Evolutionary conservation across 2,888 invertebrate species (phyloP).

Genomic region (Drosophila gaucha): DNA sequence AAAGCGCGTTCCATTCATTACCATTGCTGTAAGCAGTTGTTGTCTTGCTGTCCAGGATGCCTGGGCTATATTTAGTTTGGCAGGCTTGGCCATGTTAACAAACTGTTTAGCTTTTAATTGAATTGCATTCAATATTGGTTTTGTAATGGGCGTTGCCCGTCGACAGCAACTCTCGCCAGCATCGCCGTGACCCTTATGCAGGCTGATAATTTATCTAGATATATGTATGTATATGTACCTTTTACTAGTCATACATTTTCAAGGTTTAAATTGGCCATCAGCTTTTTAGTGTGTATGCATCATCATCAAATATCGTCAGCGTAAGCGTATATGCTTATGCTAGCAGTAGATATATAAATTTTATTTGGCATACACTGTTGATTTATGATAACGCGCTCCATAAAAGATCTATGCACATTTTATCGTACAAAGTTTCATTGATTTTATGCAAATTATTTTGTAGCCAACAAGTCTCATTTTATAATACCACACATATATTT

Average conservation of each 20-base stretch:
- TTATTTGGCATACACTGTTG: constrained; percentile 67
- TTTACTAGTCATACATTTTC: constrained; percentile 62
- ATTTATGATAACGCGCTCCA: constrained; percentile 76
- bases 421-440: constrained; percentile 57
- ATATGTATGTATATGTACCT: constrained; percentile 18
- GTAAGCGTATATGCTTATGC: constrained; percentile 7
- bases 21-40: constrained; percentile 49
- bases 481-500: constrained; percentile 44
- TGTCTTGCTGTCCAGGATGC: constrained; percentile 38
- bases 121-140: constrained; percentile 46
- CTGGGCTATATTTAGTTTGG: constrained; percentile 46
- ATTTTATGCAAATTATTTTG: constrained; percentile 68
- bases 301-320: constrained; percentile 56
- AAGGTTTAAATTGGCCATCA: constrained; percentile 75
- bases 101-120: constrained; percentile 60
- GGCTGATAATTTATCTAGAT: constrained; percentile 56
- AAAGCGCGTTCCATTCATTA: constrained; percentile 75
- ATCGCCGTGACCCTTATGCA: constrained; percentile 40
- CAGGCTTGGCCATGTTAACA: constrained; percentile 42
- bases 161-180: constrained; percentile 7
- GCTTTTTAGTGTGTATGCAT: constrained; percentile 23
- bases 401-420: constrained; percentile 59
- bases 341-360: constrained; percentile 56
- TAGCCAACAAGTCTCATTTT: constrained; percentile 31
- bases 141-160: background rate